Evolutionary conservation across 2,797 vertebrate species (phyloP).

Genomic region (Tenualosa ilisha): DNA sequence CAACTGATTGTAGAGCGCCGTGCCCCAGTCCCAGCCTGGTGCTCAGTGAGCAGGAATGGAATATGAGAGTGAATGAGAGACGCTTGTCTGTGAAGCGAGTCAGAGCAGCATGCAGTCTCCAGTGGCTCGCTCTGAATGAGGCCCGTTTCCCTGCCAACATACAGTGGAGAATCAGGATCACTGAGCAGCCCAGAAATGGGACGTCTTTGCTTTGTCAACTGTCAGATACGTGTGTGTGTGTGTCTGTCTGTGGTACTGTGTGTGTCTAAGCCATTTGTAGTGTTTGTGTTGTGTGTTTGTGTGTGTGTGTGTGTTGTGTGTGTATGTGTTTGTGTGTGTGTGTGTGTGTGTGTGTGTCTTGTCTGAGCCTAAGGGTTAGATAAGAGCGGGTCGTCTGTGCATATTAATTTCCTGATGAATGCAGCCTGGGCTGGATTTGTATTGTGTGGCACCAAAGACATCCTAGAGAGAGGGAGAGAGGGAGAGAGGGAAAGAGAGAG

Average conservation of each 20-base stretch:
- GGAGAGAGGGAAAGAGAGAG: slow-evolving; percentile 62
- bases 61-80: no score
- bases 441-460: slow-evolving; percentile 82
- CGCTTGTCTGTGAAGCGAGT: no score
- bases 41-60: no score
- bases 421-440: slow-evolving; percentile 80
- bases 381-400: slow-evolving; percentile 81
- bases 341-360: slow-evolving; percentile 5
- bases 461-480: slow-evolving; percentile 76
- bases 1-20: no score
- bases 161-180: slow-evolving; percentile 1
- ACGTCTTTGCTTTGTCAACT: background rate
- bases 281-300: slow-evolving; percentile 4
- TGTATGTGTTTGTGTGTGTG: no score
- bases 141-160: background rate
- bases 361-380: slow-evolving; percentile 53
- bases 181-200: background rate
- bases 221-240: no score
- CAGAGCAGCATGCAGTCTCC: background rate
- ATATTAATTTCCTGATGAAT: slow-evolving; percentile 93
- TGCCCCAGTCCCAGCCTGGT: no score
- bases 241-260: background rate
- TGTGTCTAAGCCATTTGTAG: background rate
- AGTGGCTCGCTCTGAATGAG: background rate
- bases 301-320: slow-evolving; percentile 13